Conservation (phyloP, 2,888 invertebrate genomes). For the Pollenia labialis region DNA sequence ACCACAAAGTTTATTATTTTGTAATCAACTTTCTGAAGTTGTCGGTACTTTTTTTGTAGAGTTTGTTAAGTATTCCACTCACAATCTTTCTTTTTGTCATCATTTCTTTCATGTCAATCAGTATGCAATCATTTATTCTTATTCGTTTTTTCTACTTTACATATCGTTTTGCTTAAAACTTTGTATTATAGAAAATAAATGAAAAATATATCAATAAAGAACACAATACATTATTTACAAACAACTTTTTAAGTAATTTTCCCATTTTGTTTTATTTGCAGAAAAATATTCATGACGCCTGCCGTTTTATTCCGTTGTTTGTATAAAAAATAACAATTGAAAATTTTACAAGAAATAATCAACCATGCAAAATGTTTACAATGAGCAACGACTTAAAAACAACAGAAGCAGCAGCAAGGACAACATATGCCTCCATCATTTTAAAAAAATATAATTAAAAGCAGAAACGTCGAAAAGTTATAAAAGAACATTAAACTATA, state of each 20-base stretch:
- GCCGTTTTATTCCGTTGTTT: neutral
- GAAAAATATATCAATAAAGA: no score
- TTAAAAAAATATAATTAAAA: slow-evolving; percentile 32
- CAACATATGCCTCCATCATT: slow-evolving; percentile 1
- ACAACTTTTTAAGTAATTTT: neutral
- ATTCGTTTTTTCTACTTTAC: no score
- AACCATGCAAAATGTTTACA: neutral
- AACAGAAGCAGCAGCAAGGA: neutral
- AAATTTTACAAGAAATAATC: neutral
- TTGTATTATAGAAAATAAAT: no score
- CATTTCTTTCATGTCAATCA: no score
- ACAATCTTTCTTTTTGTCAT: no score
- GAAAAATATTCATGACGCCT: neutral
- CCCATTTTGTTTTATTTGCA: slow-evolving; percentile 16
- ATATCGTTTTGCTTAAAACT: no score
- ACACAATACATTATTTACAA: no score
- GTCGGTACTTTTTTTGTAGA: no score
- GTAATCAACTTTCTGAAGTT: no score
- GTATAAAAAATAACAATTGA: neutral
- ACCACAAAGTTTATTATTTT: no score
- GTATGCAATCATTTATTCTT: no score
- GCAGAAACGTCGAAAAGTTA: neutral
- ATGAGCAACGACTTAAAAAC: neutral
- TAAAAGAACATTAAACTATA: slow-evolving; percentile 1
- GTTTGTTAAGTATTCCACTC: no score